A percentile compares a stretch with the other conserved stretches of the same genome.
These are phyloP conservation scores for Crocuta crocuta DNA, from an alignment of 2,113 vertebrate genomes.

Conservation along the genomic window DNA sequence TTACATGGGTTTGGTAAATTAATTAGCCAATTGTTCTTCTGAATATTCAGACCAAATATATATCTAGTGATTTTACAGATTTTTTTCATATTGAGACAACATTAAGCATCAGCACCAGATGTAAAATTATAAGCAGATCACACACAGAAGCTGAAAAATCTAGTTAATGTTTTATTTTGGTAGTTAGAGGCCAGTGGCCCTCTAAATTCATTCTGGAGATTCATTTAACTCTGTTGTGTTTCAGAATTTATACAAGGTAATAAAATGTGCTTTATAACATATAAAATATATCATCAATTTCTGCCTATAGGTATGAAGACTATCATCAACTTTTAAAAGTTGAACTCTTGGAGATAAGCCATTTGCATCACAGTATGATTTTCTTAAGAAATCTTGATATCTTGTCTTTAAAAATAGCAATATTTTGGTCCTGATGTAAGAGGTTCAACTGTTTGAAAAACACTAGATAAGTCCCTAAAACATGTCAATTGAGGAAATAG, in stretches of 20 bases:
- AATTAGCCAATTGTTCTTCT: neutral
- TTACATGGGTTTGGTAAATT: neutral
- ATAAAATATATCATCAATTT: neutral
- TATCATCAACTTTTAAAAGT: neutral
- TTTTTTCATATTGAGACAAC: neutral
- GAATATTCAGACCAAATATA: neutral
- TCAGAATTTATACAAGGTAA: neutral
- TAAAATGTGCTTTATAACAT: neutral
- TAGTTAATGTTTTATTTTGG: neutral
- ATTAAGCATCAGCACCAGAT: neutral
- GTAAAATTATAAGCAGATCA: neutral
- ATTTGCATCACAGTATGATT: neutral
- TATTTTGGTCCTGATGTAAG: neutral
- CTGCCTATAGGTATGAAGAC: neutral
- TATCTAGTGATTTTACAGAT: neutral
- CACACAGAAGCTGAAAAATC: neutral
- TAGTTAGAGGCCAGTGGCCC: neutral
- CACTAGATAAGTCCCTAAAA: neutral
- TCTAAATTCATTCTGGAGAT: neutral
- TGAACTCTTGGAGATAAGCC: neutral
- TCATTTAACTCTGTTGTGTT: slow-evolving; percentile 29
- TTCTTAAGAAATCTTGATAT: neutral
- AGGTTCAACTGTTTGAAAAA: neutral
- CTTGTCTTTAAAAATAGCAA: neutral
- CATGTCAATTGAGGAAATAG: neutral